Evolutionary conservation across 30 jellyfish, hydroid and myxozoan genomes (phyloP).

Genomic region (Aurelia aurita complex sp. Pacific): DNA sequence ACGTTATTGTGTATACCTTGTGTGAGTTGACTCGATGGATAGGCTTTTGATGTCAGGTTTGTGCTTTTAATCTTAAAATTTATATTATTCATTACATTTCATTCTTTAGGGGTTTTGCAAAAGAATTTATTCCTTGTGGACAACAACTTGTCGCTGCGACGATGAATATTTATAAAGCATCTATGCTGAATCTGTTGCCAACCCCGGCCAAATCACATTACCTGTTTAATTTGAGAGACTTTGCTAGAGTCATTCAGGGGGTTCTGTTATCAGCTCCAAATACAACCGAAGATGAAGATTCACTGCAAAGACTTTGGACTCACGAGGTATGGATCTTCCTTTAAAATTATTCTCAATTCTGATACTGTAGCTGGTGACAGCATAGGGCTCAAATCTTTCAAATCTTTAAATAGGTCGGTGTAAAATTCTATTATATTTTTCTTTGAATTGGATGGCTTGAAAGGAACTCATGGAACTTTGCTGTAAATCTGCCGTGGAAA

Average conservation of each 20-base stretch:
- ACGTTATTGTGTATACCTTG: too few relatives aligned
- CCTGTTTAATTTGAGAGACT: slow-evolving; percentile 91
- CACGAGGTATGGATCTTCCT: slow-evolving; percentile 82
- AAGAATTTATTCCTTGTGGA: slow-evolving; percentile 74
- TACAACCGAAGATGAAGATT: slow-evolving; percentile 71
- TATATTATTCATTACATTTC: too few relatives aligned
- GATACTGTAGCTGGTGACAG: background rate
- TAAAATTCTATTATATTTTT: too few relatives aligned
- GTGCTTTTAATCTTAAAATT: too few relatives aligned
- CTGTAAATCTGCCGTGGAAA: too few relatives aligned
- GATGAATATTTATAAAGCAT: slow-evolving; percentile 83
- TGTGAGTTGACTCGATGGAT: too few relatives aligned
- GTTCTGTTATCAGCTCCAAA: slow-evolving; percentile 80
- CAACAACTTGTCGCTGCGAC: slow-evolving; percentile 88
- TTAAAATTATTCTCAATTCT: too few relatives aligned
- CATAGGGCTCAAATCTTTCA: too few relatives aligned
- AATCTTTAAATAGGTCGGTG: too few relatives aligned
- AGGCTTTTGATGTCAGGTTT: too few relatives aligned
- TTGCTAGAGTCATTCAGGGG: slow-evolving; percentile 98
- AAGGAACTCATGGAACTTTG: too few relatives aligned
- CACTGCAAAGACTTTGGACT: slow-evolving; percentile 91
- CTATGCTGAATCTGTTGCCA: slow-evolving; percentile 91
- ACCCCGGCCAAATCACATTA: slow-evolving; percentile 99
- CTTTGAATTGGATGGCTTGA: too few relatives aligned
- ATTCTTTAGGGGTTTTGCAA: slow-evolving; percentile 77